Conservation (phyloP, 2,113 vertebrate species). For the Chlamydotis undulata region DNA sequence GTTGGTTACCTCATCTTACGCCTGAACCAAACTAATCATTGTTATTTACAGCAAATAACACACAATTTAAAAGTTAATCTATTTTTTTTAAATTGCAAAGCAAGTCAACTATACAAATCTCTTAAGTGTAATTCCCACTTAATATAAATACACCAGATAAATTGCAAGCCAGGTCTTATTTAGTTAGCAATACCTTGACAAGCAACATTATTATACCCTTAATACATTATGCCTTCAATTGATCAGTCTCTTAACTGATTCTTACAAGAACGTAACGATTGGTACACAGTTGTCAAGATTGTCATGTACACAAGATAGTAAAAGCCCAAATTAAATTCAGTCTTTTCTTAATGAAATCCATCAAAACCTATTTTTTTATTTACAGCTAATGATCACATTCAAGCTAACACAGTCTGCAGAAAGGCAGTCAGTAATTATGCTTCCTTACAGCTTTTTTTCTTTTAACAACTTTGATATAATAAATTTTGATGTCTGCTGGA, state of each 20-base stretch:
- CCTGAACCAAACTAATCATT: constrained; percentile 62
- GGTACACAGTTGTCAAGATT: constrained; percentile 25
- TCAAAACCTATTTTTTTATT: constrained; percentile 38
- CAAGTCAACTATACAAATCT: constrained; percentile 48
- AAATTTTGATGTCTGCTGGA: constrained; percentile 23
- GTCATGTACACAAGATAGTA: not conserved
- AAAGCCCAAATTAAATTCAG: constrained; percentile 35
- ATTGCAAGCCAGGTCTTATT: constrained; percentile 51
- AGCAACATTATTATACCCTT: constrained; percentile 39
- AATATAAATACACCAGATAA: constrained; percentile 61
- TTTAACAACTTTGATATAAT: constrained; percentile 20
- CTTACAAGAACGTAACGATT: not conserved
- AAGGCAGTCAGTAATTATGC: not conserved
- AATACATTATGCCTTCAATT: constrained; percentile 40
- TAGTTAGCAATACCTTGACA: constrained; percentile 53
- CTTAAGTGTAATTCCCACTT: constrained; percentile 44
- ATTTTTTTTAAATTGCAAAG: constrained; percentile 49
- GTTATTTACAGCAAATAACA: constrained; percentile 72
- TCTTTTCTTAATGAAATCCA: constrained; percentile 35
- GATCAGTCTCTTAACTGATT: constrained; percentile 35
- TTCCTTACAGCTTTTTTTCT: constrained; percentile 2
- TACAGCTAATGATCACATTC: constrained; percentile 13
- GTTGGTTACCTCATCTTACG: constrained; percentile 3
- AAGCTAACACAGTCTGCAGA: not conserved
- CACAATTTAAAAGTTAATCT: constrained; percentile 72